These are phyloP conservation scores for Tetramorium parvispinum DNA, from an alignment of 1,140 invertebrate species.

Conservation along the genomic window DNA sequence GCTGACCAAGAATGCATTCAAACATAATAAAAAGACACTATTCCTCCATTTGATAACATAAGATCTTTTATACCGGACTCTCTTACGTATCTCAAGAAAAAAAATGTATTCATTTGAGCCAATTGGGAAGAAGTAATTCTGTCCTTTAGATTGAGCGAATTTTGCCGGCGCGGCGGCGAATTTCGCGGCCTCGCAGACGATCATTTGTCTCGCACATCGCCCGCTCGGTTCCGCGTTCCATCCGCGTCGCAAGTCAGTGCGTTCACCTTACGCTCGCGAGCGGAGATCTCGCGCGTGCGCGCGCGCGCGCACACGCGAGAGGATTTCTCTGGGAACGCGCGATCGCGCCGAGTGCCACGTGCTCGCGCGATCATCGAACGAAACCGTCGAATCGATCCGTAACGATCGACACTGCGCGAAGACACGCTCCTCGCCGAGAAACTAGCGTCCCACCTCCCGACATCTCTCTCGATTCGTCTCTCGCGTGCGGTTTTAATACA, in stretches of 20 bases:
- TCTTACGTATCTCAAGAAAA: neutral
- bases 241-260: conserved; percentile 83
- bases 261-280: conserved; percentile 81
- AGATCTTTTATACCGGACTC: neutral
- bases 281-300: conserved; percentile 41
- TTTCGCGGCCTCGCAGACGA: conserved; percentile 79
- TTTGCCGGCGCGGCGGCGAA: conserved; percentile 42
- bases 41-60: neutral
- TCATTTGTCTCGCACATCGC: conserved; percentile 83
- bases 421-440: neutral
- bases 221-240: conserved; percentile 83
- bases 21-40: neutral
- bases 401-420: neutral
- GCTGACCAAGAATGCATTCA: neutral
- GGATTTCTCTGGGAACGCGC: conserved; percentile 49
- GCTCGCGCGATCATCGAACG: conserved; percentile 20
- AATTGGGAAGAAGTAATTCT: conserved; percentile 18
- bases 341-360: conserved; percentile 41
- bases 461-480: neutral
- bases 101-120: neutral
- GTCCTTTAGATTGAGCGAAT: conserved; percentile 41
- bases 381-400: conserved; percentile 12
- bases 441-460: too few relatives aligned
- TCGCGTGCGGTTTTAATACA: neutral
- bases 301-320: conserved; percentile 14